Base-by-base conservation (phyloP, 2,113 vertebrate species). In the Pholis gunnellus region DNA sequence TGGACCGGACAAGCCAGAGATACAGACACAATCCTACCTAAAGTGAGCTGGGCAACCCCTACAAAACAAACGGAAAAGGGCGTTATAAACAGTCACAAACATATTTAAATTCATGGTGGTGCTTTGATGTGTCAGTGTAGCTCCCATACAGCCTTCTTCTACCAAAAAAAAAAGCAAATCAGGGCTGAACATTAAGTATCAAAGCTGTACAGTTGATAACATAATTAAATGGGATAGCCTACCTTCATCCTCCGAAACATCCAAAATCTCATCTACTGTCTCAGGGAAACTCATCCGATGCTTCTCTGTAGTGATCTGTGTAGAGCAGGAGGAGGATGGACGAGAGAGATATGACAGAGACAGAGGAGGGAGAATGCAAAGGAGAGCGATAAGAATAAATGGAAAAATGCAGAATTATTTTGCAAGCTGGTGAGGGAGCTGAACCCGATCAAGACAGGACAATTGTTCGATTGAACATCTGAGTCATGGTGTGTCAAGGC, bases 201-300 rank as follows among this genome's bases (percentile, higher is more conserved):
- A 66, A 65, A 48, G 17, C 31, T 67, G 31, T 18, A 59, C 40
- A 70, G 42, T 46, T 22, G 17, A 52, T 27, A 29, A 61, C 10
- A 18, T 27, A 71, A 79, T 48, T 17, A 48, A 36, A 59, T 38
- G 59, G 36, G 25, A 36, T 6, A 38, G 72, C 91, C 91, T 93
- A 99, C 98, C 98, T 97, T 99, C 98, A 79, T 99, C 98, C 91
- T 99, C 98, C 0, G 98, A 99, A 56, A 99, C 98, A 0, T 99
- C 98, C 94, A 99, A 91, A 86, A 97, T 97, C 92, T 99, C 98
- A 2, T 99, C 98, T 3, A 99, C 97, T 0, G 98, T 99, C 95
- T 99, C 98, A 0, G 98, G 98, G 88, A 98, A 98, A 93, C 98
- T 99, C 97, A 99, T 98, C 69, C 96, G 96, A 84, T 99, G 97